Conservation (phyloP, 2,888 invertebrate species). For the Catocala fraxini region DNA sequence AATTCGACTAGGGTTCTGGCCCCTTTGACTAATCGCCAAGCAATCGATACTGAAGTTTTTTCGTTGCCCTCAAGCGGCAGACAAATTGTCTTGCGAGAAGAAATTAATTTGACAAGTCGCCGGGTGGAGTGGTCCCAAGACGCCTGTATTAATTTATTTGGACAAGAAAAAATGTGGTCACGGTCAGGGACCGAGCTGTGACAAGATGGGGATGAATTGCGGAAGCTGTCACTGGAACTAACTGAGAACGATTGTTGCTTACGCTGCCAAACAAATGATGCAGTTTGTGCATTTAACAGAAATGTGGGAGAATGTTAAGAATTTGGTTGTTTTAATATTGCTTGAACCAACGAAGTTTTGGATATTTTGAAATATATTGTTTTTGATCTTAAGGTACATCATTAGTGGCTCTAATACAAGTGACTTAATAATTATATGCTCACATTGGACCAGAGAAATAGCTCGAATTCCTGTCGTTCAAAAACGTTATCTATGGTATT, state of each 20-base stretch:
- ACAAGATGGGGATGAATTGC: conserved; percentile 55
- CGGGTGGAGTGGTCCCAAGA: conserved; percentile 73
- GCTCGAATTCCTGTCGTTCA: no score
- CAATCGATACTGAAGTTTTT: conserved; percentile 82
- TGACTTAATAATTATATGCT: no score
- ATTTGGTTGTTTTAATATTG: background rate
- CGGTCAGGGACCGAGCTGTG: conserved; percentile 53
- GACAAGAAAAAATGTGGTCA: conserved; percentile 83
- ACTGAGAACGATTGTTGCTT: conserved; percentile 47
- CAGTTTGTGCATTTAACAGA: conserved; percentile 1
- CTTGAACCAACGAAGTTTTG: no score
- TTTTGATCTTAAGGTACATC: no score
- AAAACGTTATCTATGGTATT: no score
- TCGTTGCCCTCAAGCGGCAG: conserved; percentile 73
- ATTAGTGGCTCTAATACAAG: no score
- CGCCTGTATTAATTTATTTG: conserved; percentile 85
- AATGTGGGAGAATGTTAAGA: background rate
- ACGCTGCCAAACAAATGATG: conserved; percentile 26
- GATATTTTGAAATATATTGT: no score
- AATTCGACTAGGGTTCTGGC: conserved; percentile 45
- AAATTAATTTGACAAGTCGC: conserved; percentile 87
- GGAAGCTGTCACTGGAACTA: conserved; percentile 44
- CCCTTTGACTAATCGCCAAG: conserved; percentile 73
- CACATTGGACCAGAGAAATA: no score
- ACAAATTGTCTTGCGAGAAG: conserved; percentile 86